These are phyloP conservation scores for Sycophila sp. DNA, from an alignment of 1,140 invertebrate species.

Conservation along the genomic window DNA sequence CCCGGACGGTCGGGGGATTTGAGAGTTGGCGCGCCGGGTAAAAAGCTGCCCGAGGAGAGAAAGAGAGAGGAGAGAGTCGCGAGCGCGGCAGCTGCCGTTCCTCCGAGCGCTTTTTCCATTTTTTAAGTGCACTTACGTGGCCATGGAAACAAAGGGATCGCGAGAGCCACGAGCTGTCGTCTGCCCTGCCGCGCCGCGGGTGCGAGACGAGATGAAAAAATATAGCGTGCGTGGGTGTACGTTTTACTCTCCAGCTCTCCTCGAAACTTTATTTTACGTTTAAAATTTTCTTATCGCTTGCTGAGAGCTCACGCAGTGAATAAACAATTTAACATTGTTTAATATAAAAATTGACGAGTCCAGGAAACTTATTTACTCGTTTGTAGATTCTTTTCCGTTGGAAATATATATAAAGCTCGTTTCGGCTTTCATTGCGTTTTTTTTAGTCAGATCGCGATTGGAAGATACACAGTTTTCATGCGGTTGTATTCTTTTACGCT, in stretches of 20 bases:
- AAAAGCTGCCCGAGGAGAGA: conserved; percentile 1
- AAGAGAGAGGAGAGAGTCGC: conserved; percentile 8
- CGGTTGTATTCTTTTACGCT: conserved; percentile 3
- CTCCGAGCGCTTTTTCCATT: conserved; percentile 51
- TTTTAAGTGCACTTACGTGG: conserved; percentile 53
- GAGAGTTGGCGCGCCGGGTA: conserved; percentile 8
- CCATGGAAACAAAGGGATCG: conserved; percentile 40
- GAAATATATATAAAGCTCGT: no score
- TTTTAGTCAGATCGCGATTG: not conserved
- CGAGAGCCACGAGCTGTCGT: conserved; percentile 27
- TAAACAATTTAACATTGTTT: no score
- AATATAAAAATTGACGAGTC: not conserved
- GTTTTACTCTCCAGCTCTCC: conserved; percentile 32
- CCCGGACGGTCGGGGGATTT: conserved; percentile 50
- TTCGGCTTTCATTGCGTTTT: not conserved
- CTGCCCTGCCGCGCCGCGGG: conserved; percentile 22
- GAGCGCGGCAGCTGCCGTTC: conserved; percentile 47
- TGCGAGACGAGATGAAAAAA: no score
- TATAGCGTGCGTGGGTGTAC: no score
- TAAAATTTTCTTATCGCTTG: no score
- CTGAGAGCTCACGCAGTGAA: not conserved
- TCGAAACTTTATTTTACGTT: no score
- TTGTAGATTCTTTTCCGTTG: no score
- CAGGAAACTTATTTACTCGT: not conserved
- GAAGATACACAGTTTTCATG: not conserved